Evolutionary conservation across 1,140 invertebrate genomes (phyloP).

Genomic region (Heterodera carotae): DNA sequence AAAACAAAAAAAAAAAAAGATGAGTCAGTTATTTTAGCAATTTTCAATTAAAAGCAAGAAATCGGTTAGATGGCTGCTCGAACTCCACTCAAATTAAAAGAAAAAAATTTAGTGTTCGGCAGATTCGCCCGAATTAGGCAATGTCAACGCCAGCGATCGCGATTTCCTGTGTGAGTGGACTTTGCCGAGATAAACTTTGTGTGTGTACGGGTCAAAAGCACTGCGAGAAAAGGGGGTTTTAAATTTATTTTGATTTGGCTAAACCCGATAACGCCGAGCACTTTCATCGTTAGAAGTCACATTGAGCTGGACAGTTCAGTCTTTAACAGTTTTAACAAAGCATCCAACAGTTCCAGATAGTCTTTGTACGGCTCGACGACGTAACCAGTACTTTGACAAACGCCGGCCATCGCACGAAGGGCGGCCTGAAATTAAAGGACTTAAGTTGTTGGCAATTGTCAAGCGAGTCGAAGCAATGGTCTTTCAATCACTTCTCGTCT

Average conservation of each 20-base stretch:
- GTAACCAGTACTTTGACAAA: conserved; percentile 90
- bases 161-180: conserved; percentile 52
- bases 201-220: conserved; percentile 94
- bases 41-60: too few species aligned
- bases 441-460: too few species aligned
- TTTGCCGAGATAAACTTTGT: conserved; percentile 75
- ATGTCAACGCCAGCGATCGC: conserved; percentile 53
- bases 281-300: conserved; percentile 80
- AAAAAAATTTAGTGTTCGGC: conserved; percentile 31
- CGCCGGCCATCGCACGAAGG: conserved; percentile 88
- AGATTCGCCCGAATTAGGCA: conserved; percentile 46
- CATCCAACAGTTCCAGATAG: conserved; percentile 87
- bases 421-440: conserved; percentile 70
- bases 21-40: too few species aligned
- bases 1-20: too few species aligned
- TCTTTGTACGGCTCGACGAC: conserved; percentile 88
- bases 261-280: conserved; percentile 76
- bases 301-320: conserved; percentile 60
- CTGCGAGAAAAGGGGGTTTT: too few species aligned
- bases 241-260: conserved; percentile 65
- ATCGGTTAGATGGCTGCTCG: too few species aligned
- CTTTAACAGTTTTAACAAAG: conserved; percentile 85
- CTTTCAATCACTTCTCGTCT: conserved; percentile 78
- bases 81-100: too few species aligned
- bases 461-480: neutral